These are phyloP conservation scores for Meghimatium bilineatum DNA, from an alignment of 2,888 invertebrate genomes.

Conservation along the genomic window DNA sequence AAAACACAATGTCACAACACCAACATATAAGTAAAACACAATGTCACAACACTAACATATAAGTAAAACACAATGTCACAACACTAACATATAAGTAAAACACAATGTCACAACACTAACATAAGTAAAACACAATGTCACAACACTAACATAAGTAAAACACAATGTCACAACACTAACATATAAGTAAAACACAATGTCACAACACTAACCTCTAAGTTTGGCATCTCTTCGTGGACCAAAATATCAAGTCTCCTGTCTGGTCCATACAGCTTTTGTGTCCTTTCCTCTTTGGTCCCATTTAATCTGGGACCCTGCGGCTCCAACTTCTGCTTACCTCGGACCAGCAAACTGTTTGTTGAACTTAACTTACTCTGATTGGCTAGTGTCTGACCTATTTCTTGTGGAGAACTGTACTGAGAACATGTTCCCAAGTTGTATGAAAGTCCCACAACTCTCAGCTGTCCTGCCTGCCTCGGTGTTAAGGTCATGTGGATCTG, in stretches of 20 bases:
- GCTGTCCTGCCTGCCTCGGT: constrained; percentile 85
- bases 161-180: neutral
- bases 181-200: neutral
- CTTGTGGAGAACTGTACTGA: constrained; percentile 49
- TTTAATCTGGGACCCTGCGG: constrained; percentile 81
- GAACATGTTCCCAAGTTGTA: constrained; percentile 80
- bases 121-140: too few relatives aligned
- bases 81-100: too few relatives aligned
- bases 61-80: too few relatives aligned
- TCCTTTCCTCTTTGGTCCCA: constrained; percentile 79
- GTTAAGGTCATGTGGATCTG: constrained; percentile 84
- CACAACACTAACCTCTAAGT: constrained; percentile 83
- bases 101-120: neutral
- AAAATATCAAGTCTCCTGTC: constrained; percentile 86
- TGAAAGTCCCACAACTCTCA: constrained; percentile 86
- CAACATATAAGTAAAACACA: too few relatives aligned
- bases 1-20: too few relatives aligned
- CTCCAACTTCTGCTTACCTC: constrained; percentile 77
- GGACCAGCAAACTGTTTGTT: constrained; percentile 68
- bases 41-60: neutral
- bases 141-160: too few relatives aligned
- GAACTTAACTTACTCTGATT: constrained; percentile 61
- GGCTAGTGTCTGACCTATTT: neutral
- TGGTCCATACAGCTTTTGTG: constrained; percentile 79
- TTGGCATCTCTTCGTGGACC: constrained; percentile 88